These are phyloP conservation scores for Oligia latruncula DNA, from an alignment of 2,888 invertebrate species.

Conservation along the genomic window DNA sequence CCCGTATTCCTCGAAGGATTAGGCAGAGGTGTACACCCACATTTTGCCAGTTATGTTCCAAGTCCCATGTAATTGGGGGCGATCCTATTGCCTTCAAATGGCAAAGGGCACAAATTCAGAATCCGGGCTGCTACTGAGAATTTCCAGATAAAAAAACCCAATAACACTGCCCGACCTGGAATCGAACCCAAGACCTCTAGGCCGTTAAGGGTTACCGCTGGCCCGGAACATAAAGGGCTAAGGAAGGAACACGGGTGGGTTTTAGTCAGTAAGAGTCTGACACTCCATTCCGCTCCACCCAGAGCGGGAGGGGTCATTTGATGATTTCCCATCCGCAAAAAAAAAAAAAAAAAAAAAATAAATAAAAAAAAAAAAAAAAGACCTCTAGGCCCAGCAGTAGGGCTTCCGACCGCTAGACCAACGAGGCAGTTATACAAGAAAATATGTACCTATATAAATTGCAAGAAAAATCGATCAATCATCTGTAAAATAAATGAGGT, in stretches of 20 bases:
- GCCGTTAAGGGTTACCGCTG: too few relatives aligned
- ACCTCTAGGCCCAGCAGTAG: background rate
- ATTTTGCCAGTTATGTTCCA: background rate
- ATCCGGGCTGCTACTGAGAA: background rate
- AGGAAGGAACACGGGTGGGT: too few relatives aligned
- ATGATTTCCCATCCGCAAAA: too few relatives aligned
- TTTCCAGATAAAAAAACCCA: background rate
- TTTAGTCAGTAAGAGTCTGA: too few relatives aligned
- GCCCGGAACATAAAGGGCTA: too few relatives aligned
- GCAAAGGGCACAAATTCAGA: background rate
- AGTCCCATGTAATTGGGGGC: background rate
- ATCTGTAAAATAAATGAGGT: conserved; percentile 20
- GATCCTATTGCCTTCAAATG: background rate
- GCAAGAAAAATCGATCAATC: conserved; percentile 36
- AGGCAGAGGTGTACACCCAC: background rate
- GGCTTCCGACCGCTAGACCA: background rate
- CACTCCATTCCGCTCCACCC: too few relatives aligned
- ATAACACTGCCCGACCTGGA: background rate
- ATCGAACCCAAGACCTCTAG: background rate
- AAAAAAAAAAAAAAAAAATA: too few relatives aligned
- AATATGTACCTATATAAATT: background rate
- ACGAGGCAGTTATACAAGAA: background rate
- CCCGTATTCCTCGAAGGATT: too few relatives aligned
- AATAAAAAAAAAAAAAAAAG: too few relatives aligned
- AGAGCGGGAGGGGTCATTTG: too few relatives aligned